These are phyloP conservation scores for Lumbricus terrestris DNA, from an alignment of 2,888 invertebrate genomes.

Conservation along the genomic window DNA sequence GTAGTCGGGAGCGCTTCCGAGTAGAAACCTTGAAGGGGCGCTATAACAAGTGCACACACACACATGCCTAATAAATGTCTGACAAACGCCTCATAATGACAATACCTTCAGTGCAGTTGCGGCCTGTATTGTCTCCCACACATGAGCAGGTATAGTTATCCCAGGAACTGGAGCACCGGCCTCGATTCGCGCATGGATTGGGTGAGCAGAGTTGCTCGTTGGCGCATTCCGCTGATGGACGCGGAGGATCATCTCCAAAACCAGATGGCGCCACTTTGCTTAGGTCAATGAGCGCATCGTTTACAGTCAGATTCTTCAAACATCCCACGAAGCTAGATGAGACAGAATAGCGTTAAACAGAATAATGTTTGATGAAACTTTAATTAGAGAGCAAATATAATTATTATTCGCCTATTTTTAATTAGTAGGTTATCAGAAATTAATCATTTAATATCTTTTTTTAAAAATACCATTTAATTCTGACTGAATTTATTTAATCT, in stretches of 20 bases:
- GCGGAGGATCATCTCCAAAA: slow-evolving; percentile 49
- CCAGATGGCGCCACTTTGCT: slow-evolving; percentile 39
- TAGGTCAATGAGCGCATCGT: slow-evolving; percentile 42
- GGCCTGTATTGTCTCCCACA: slow-evolving; percentile 41
- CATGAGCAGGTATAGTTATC: slow-evolving; percentile 44
- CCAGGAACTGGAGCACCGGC: slow-evolving; percentile 41
- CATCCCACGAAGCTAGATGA: slow-evolving; percentile 53
- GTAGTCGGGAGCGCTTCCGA: too few species aligned
- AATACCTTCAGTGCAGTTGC: slow-evolving; percentile 46
- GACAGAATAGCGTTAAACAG: not conserved
- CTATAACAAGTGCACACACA: too few species aligned
- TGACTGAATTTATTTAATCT: too few species aligned
- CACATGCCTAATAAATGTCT: too few species aligned
- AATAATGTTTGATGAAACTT: not conserved
- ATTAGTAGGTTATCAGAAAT: too few species aligned
- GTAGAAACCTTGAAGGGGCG: too few species aligned
- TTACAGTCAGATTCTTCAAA: slow-evolving; percentile 46
- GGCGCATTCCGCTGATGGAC: slow-evolving; percentile 45
- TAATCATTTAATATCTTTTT: too few species aligned
- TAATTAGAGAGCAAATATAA: too few species aligned
- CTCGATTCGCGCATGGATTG: slow-evolving; percentile 41
- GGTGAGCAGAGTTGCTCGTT: slow-evolving; percentile 45
- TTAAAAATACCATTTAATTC: too few species aligned
- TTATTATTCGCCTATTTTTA: too few species aligned
- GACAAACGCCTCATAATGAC: not conserved